Base-by-base conservation (phyloP, 2,113 vertebrate genomes). In the Micromys minutus region DNA sequence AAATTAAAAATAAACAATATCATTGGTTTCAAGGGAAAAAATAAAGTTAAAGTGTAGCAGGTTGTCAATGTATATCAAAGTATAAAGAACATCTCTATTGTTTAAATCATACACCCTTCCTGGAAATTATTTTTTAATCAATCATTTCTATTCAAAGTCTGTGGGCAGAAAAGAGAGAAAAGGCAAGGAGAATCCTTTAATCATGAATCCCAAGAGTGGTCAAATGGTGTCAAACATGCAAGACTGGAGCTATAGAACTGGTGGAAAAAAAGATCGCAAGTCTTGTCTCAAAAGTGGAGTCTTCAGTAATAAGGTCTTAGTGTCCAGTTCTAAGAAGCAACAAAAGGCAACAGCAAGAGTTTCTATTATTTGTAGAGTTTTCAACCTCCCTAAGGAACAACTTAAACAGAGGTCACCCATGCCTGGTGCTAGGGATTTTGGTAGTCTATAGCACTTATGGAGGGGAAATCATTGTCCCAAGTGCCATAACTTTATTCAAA, bases 111-210 rank as follows among this genome's bases (percentile, higher is more conserved):
- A 76, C 86, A 21, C 2, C 80, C 31, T 87, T 52, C 19, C 72
- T 94, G 45, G 42, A 90, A 67, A 47, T 61, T 89, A 39, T 71
- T 72, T 84, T 76, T 95, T n/a, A 39, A 36, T 90, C 15, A 63
- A 24, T 92, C 22, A 52, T 50, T 87, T 13, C 63, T 26, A 94
- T 10, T 7, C 2, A 69, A 76, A 90, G 16, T 52, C 94, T 69
- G 47, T 91, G 24, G 3, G 17, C 29, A 94, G 67, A 92, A 94
- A 65, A 13, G 8, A 84, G 26, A 75, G 3, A 8, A 91, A 22
- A 7, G 75, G 6, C 13, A 84, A 65, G 42, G 81, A 90, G 16
- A 52, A 26, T 24, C 22, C 10, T 72, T 81, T 7, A 11, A 52
- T 13, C n/a, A 22, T 42, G 9, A 71, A 34, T 39, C n/a, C 87